Percentiles rank a stretch among this genome's conserved stretches.
Conservation (phyloP, 2,797 vertebrate genomes). For the Poeciliopsis gracilis region DNA sequence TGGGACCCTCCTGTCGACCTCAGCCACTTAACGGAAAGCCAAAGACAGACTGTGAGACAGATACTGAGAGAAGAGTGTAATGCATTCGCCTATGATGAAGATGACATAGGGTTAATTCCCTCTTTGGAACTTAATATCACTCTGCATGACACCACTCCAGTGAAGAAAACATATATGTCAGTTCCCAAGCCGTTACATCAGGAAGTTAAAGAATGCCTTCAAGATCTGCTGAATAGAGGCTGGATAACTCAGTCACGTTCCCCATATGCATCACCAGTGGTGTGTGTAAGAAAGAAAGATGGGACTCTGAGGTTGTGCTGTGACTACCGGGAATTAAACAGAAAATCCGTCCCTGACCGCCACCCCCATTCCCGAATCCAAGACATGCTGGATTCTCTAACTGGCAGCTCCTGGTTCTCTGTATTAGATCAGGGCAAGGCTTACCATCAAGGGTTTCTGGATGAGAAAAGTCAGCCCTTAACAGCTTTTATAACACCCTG, state of each 20-base stretch:
- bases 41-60: not conserved
- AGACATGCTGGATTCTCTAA: constrained; percentile 1
- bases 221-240: not conserved
- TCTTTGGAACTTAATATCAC: not conserved
- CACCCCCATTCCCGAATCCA: not conserved
- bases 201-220: constrained; percentile 1
- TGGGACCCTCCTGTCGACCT: not conserved
- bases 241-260: not conserved
- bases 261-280: too few relatives aligned
- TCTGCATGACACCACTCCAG: not conserved
- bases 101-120: not conserved
- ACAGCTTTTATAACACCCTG: not conserved
- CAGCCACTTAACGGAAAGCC: not conserved
- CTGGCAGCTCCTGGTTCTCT: not conserved
- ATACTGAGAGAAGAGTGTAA: not conserved
- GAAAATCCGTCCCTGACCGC: not conserved
- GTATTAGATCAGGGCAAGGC: not conserved
- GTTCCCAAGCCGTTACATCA: not conserved
- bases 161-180: not conserved
- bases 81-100: not conserved
- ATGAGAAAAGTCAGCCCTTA: not conserved
- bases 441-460: not conserved
- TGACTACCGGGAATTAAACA: not conserved
- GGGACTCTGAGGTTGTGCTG: not conserved
- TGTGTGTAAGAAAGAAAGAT: not conserved